These are phyloP conservation scores for Cataglyphis hispanica DNA, from an alignment of 1,140 invertebrate species.

Conservation along the genomic window DNA sequence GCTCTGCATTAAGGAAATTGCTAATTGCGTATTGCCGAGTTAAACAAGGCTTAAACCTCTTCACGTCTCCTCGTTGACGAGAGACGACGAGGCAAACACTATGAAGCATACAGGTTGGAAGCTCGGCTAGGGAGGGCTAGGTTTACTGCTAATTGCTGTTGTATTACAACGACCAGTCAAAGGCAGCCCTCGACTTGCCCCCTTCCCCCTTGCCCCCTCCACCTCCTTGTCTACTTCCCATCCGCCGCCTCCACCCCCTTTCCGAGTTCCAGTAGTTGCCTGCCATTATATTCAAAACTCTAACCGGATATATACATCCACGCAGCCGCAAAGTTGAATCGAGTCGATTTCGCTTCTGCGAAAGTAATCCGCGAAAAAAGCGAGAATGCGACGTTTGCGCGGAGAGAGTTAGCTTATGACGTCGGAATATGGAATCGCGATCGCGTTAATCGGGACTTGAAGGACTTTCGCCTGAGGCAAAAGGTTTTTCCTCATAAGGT, in stretches of 20 bases:
- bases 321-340: constrained; percentile 51
- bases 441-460: constrained; percentile 79
- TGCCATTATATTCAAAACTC: constrained; percentile 73
- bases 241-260: constrained; percentile 53
- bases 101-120: constrained; percentile 72
- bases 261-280: constrained; percentile 63
- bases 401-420: constrained; percentile 70
- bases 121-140: constrained; percentile 68
- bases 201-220: constrained; percentile 35
- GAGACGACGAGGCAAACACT: constrained; percentile 69
- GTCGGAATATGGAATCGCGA: constrained; percentile 69
- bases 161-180: constrained; percentile 78
- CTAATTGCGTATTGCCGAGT: constrained; percentile 72
- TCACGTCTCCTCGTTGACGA: constrained; percentile 71
- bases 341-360: constrained; percentile 39
- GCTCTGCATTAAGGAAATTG: constrained; percentile 57
- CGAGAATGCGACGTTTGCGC: not conserved
- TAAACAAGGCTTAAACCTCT: constrained; percentile 75
- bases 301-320: constrained; percentile 65
- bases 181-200: constrained; percentile 74
- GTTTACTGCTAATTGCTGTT: constrained; percentile 80
- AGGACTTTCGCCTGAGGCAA: constrained; percentile 61
- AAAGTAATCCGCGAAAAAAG: constrained; percentile 22
- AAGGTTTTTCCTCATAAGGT: constrained; percentile 65
- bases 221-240: constrained; percentile 26